These are phyloP conservation scores for Scaptomyza parva DNA, from an alignment of 2,888 invertebrate species.

Conservation along the genomic window DNA sequence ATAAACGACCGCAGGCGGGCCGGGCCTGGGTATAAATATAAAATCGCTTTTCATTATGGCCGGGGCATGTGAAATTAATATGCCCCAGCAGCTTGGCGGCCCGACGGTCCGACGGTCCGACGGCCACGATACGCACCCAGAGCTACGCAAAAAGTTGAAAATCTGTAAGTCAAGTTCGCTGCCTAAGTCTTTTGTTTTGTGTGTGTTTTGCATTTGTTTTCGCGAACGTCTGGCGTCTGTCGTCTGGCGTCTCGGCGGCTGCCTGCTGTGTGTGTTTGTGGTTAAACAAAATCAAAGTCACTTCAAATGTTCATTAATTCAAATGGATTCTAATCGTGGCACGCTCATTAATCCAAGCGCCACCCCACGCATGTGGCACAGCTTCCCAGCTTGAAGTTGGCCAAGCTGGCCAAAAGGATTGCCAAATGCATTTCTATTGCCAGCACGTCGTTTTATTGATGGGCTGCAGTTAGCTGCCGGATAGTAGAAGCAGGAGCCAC, in stretches of 20 bases:
- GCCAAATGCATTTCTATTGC: slow-evolving; percentile 63
- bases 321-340: slow-evolving; percentile 78
- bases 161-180: slow-evolving; percentile 68
- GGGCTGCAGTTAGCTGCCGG: slow-evolving; percentile 44
- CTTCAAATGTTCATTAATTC: slow-evolving; percentile 75
- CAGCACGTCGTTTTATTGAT: slow-evolving; percentile 62
- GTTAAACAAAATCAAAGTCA: slow-evolving; percentile 71
- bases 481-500: slow-evolving; percentile 31
- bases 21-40: slow-evolving; percentile 62
- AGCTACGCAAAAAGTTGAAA: slow-evolving; percentile 25
- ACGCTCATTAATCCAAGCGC: slow-evolving; percentile 75
- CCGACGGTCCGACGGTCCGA: slow-evolving; percentile 1
- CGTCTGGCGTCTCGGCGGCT: too few species aligned
- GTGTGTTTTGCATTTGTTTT: slow-evolving; percentile 21
- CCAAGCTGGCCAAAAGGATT: slow-evolving; percentile 18
- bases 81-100: slow-evolving; percentile 28
- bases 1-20: slow-evolving; percentile 77
- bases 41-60: slow-evolving; percentile 75
- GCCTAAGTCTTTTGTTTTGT: slow-evolving; percentile 79
- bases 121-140: slow-evolving; percentile 24
- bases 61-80: slow-evolving; percentile 75
- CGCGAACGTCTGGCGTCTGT: slow-evolving; percentile 30
- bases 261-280: slow-evolving; percentile 63
- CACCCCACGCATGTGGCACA: slow-evolving; percentile 66
- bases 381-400: not conserved